Base-by-base conservation (phyloP, 2,113 vertebrate species). In the Ochotona princeps region DNA sequence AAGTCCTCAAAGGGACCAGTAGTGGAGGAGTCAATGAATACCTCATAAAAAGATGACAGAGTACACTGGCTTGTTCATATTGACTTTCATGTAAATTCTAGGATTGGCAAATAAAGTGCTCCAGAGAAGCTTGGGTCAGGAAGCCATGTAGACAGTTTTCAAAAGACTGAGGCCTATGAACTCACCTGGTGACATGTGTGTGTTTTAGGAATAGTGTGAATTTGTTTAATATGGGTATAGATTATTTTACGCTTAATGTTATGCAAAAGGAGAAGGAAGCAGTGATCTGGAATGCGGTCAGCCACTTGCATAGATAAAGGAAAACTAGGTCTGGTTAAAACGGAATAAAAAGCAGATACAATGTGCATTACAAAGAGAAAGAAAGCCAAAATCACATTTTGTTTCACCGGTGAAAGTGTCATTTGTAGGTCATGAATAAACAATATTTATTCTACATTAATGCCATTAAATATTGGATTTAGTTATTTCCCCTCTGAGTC, bases 51-150 rank as follows among this genome's bases (percentile, higher is more conserved):
- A 23, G 47, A 78, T 92, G 72, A 78, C 14, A 35, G 51, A 81
- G 85, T 89, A 73, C 26, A 76, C 35, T 23, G 67, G 30, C 69
- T 92, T 84, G 82, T 63, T 91, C 93, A 83, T 89, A 91, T 54
- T 18, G 89, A 72, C 60, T 87, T 89, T 63, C 83, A 81, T 87
- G 83, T 32, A 87, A 75, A 94, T 95, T 95, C 92, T 38, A 74
- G 75, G 25, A 72, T 14, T 87, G 83, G 28, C 32, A 90, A 92
- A 85, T 30, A 63, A 87, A 81, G 32, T 44, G 1, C 23, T 23
- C 72, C 60, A 25, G 60, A 83, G 72, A 72, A 93, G 47, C 8
- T 7, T n/a, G 13, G 13, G 60, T 21, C 90, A 4, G 25, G 14
- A 89, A 95, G 44, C 5, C 18, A 90, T 63, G n/a, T 38, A 88